Conservation (phyloP, 1,140 invertebrate species). For the Aphis gossypii region DNA sequence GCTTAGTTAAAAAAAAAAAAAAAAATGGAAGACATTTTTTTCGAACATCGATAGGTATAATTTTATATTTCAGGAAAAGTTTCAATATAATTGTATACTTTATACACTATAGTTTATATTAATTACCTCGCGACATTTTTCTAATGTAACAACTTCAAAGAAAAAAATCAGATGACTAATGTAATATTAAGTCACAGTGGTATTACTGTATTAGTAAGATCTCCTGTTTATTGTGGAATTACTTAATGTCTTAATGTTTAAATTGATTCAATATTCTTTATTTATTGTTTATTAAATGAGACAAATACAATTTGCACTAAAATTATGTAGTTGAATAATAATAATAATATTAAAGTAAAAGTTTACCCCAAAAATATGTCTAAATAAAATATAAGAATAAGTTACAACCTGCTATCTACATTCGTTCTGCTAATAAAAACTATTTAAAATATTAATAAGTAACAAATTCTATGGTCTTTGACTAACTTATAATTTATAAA, state of each 20-base stretch:
- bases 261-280: neutral
- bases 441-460: neutral
- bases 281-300: neutral
- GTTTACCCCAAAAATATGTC: neutral
- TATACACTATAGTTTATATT: too few species aligned
- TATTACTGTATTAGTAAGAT: too few species aligned
- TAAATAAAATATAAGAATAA: neutral
- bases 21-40: too few species aligned
- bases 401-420: neutral
- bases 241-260: neutral
- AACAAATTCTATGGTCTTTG: neutral
- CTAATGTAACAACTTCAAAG: too few species aligned
- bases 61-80: too few species aligned
- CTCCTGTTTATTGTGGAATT: neutral
- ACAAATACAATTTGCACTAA: neutral
- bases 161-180: too few species aligned
- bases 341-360: neutral
- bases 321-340: neutral
- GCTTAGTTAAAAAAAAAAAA: too few species aligned
- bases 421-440: neutral
- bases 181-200: too few species aligned
- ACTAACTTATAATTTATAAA: conserved; percentile 4
- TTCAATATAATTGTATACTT: too few species aligned
- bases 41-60: too few species aligned
- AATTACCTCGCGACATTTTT: too few species aligned